Base-by-base conservation (phyloP, 2,113 vertebrate genomes). In the Nerophis ophidion region DNA sequence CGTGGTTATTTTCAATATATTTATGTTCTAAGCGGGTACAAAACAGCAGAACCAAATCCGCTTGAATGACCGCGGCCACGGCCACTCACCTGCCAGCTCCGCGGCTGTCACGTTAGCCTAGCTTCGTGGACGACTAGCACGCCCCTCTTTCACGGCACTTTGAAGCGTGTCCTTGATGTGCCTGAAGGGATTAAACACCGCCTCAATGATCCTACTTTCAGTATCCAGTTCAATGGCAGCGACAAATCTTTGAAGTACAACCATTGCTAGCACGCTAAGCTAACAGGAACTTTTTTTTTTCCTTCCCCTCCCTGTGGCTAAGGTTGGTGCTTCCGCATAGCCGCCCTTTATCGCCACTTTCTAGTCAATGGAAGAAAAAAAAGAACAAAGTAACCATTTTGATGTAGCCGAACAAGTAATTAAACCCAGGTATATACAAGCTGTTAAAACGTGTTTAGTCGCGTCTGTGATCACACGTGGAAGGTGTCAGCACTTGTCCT, bases 311-410 rank as follows among this genome's bases (percentile, higher is more conserved):
- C 84, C 82, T 76, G 8, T 40, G 38, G 36, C 36, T 55, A 7
- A 7, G 53, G 76, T 70, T 5, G 5, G 17, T 63, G 75, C 81
- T 87, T 88, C 87, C 84, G 85, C 82, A 80, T 86, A 59, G 72
- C 60, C 12, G 46, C 15, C 10, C 11, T 62, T 65, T 75, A 79
- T 85, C 70, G 10, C 35, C n/a, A 26, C 42, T 65, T 7, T 16
- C 26, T 60, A 71, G 76, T 72, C 68, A 63, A 60, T 60, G 69
- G 26, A 35, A 51, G 10, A 35, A 15, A 19, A n/a, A 6, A 6
- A 11, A 11, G 13, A 13, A 38, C 44, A 44, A 44, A 2, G 10
- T 44, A 5, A 44, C 6, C 10, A 4, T 60, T 40, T 15, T 60
- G n/a, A 36, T 11, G 35, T 11, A 34, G 2, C n/a, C 1, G 47